Base-by-base conservation (phyloP, 2,113 vertebrate species). In the Indicator maculatus region DNA sequence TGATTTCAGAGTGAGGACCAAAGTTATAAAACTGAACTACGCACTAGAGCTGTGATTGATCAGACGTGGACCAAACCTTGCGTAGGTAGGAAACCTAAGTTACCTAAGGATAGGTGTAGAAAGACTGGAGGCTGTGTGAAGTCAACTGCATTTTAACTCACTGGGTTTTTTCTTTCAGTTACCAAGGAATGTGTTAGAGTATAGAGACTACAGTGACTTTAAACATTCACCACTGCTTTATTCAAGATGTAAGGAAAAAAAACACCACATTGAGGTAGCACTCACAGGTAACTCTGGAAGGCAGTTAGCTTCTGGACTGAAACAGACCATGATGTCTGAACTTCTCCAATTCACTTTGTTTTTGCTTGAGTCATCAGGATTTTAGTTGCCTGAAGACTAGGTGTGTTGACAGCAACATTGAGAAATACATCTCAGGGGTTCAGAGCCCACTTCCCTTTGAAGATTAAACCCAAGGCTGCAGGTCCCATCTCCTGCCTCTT, bases 91-190 rank as follows among this genome's bases (percentile, higher is more conserved):
- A 91, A 78, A 52, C 27, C 39, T 67, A 18, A 74, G 71, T 13
- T 38, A 23, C 23, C 36, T 31, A 18, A 44, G 53, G 16, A 30
- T 3, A 18, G 0, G 2, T 21, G 28, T 85, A 85, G 41, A 72
- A 36, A 45, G 23, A 47, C 13, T 16, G 15, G 16, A 39, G 0
- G 2, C 41, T 65, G 17, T 1, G 0, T 20, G 38, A 80, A 76
- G 12, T 18, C 27, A 73, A 19, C 10, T n/a, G 23, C 38, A 60
- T 64, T 84, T 73, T 55, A 84, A 12, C 11, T 77, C 50, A 10
- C 23, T 52, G 45, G 21, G 47, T 21, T 19, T 78, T 24, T 59
- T 5, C 17, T 52, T 75, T 45, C 41, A 14, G 23, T 30, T 66
- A 30, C 15, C 16, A 45, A 65, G 26, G 50, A 80, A 73, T 5